Evolutionary conservation across 2,888 invertebrate genomes (phyloP).

Genomic region (Nematopogon swammerdamellus): DNA sequence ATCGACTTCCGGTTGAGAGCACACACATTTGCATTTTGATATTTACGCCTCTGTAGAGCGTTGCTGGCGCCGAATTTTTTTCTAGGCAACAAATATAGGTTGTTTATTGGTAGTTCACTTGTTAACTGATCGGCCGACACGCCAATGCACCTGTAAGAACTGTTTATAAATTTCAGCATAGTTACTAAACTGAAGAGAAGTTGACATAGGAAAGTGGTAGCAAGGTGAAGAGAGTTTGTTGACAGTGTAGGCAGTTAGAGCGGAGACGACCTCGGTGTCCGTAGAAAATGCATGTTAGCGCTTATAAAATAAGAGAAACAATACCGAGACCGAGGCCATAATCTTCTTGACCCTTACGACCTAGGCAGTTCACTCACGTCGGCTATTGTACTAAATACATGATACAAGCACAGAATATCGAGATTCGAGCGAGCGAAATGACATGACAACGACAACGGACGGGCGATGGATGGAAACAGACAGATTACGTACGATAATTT

Average conservation of each 20-base stretch:
- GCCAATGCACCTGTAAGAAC: constrained; percentile 44
- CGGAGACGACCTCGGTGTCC: neutral
- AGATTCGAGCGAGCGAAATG: too few species aligned
- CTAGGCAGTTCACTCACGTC: too few species aligned
- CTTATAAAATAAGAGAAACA: neutral
- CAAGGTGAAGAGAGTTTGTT: too few species aligned
- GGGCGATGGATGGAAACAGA: too few species aligned
- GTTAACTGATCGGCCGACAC: constrained; percentile 28
- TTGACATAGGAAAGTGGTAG: neutral
- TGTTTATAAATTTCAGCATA: constrained; percentile 49
- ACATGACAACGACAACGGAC: too few species aligned
- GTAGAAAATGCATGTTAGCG: neutral
- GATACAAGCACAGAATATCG: too few species aligned
- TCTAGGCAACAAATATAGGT: constrained; percentile 18
- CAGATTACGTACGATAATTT: too few species aligned
- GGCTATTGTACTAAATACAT: too few species aligned
- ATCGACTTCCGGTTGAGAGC: constrained; percentile 9
- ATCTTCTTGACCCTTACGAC: neutral
- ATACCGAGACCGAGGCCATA: neutral
- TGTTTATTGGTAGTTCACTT: constrained; percentile 17
- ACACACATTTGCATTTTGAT: constrained; percentile 18
- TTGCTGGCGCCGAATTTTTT: constrained; percentile 18
- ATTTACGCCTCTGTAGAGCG: constrained; percentile 16
- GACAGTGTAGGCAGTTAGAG: neutral
- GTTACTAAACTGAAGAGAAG: constrained; percentile 14